Percentiles rank a stretch among this genome's conserved stretches.
phyloP scores from a whole-genome alignment of 2,797 vertebrate genomes.

The Tenualosa ilisha region DNA sequence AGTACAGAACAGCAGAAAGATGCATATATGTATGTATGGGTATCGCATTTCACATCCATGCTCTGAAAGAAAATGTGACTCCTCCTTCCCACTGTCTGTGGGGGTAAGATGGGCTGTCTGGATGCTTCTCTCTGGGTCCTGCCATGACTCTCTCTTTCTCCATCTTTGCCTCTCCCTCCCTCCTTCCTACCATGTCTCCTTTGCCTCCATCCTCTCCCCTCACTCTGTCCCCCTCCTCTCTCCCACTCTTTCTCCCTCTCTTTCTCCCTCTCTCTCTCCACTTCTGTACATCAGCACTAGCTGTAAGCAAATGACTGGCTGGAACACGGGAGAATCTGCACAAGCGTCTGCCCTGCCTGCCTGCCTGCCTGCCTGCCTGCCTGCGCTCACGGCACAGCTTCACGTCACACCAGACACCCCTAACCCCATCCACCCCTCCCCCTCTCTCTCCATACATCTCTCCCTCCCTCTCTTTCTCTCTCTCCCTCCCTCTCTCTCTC shows the following conservation, averaged over 20 bases:
- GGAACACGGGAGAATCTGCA: background rate
- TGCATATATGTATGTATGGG: too few species aligned
- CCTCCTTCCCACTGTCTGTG: background rate
- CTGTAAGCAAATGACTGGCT: background rate
- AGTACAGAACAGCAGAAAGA: background rate
- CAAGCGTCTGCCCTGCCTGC: background rate
- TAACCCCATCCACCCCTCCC: background rate
- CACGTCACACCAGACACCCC: background rate
- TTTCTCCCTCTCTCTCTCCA: background rate
- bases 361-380: too few species aligned
- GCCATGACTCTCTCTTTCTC: background rate
- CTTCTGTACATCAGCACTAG: background rate
- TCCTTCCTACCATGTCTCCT: background rate
- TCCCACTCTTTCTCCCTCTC: background rate
- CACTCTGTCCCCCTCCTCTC: background rate
- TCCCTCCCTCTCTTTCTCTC: slow-evolving; percentile 1
- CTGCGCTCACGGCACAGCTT: background rate
- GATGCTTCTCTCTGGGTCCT: slow-evolving; percentile 1
- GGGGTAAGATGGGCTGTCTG: background rate
- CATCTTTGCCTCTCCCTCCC: background rate
- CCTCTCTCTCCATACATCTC: background rate
- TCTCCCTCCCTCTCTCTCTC: slow-evolving; percentile 6
- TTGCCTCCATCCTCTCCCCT: background rate
- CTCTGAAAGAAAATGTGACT: background rate
- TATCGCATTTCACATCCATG: background rate